Percentiles rank a stretch among this genome's conserved stretches.
These are phyloP conservation scores for Rissa tridactyla DNA, from an alignment of 2,113 vertebrate genomes.

Conservation along the genomic window DNA sequence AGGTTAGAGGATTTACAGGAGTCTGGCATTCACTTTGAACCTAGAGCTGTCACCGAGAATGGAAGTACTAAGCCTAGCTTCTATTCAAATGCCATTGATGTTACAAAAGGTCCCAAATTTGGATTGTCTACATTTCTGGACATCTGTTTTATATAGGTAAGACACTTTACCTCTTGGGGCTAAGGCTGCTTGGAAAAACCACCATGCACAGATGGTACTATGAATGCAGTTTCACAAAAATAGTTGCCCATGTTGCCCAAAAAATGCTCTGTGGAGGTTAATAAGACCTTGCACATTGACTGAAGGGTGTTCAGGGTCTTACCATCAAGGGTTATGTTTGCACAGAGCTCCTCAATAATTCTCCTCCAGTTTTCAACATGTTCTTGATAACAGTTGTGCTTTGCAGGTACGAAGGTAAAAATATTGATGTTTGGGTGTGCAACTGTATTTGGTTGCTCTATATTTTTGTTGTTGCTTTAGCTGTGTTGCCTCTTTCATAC, in stretches of 20 bases:
- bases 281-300: background rate
- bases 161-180: background rate
- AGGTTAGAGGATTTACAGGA: background rate
- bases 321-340: background rate
- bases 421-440: background rate
- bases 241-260: rapidly evolving
- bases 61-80: background rate
- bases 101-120: background rate
- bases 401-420: background rate
- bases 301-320: background rate
- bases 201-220: background rate
- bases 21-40: background rate
- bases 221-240: background rate
- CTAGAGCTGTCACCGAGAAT: background rate
- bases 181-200: background rate
- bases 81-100: background rate
- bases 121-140: background rate
- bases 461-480: background rate
- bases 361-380: background rate
- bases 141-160: background rate
- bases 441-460: background rate
- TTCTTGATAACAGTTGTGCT: background rate
- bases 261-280: background rate
- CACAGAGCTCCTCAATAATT: background rate
- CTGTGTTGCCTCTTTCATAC: background rate